Evolutionary conservation across 2,888 invertebrate genomes (phyloP).

Genomic region (Heliconius cydno): DNA sequence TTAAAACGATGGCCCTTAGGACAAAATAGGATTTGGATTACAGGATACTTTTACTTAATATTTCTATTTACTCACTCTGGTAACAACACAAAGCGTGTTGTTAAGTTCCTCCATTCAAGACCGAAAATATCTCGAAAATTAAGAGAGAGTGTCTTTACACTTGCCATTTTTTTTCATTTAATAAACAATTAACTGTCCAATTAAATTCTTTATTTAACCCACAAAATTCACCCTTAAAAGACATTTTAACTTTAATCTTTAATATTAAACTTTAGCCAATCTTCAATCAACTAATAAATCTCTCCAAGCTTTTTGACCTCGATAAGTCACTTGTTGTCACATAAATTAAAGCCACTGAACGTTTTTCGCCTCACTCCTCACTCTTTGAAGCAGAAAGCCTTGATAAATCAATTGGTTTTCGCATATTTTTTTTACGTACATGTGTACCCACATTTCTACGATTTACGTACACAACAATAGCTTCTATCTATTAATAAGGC

Average conservation of each 20-base stretch:
- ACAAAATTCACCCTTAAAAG: too few relatives aligned
- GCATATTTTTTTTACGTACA: neutral
- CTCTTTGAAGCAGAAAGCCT: neutral
- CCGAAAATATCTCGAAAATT: neutral
- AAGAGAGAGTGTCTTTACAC: neutral
- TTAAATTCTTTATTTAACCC: neutral
- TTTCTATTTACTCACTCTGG: too few relatives aligned
- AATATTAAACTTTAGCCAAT: neutral
- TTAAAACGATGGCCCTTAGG: too few relatives aligned
- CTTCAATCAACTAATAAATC: conserved; percentile 15
- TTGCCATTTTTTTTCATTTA: too few relatives aligned
- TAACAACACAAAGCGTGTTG: too few relatives aligned
- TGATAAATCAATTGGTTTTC: neutral
- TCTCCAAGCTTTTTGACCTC: conserved; percentile 15
- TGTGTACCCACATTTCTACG: too few relatives aligned
- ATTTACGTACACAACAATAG: too few relatives aligned
- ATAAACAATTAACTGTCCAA: too few relatives aligned
- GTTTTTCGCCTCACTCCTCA: neutral
- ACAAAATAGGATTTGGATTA: too few relatives aligned
- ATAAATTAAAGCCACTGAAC: conserved; percentile 19
- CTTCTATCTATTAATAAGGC: too few relatives aligned
- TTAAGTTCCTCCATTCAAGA: neutral
- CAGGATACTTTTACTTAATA: too few relatives aligned
- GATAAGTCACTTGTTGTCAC: conserved; percentile 18
- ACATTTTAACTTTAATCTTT: conserved; percentile 3